Percentiles rank a stretch among this genome's conserved stretches.
Evolutionary conservation across 2,113 vertebrate genomes (phyloP).

Genomic region (Porphyrio hochstetteri): DNA sequence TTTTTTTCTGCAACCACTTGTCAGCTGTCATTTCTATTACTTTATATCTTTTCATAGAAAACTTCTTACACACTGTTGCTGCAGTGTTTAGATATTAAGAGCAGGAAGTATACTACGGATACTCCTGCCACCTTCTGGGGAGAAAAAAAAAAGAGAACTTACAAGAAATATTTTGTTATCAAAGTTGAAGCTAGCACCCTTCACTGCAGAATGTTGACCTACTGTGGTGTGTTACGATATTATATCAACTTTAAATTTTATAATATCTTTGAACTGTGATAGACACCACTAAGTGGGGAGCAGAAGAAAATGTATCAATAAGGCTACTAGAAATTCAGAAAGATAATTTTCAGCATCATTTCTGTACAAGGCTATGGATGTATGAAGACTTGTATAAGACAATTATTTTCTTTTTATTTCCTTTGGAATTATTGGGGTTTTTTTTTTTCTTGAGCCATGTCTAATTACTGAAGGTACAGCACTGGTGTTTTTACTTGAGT

Average conservation of each 20-base stretch:
- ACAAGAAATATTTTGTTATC: neutral
- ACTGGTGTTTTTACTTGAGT: neutral
- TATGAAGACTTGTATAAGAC: neutral
- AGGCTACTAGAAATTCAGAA: neutral
- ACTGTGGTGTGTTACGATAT: neutral
- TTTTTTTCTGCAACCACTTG: neutral
- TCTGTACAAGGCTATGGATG: neutral
- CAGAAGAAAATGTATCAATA: neutral
- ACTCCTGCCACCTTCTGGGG: fast-evolving
- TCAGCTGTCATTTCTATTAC: neutral
- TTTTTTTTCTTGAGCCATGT: neutral
- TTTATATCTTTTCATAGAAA: neutral
- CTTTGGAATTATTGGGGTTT: neutral
- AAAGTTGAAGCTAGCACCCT: fast-evolving
- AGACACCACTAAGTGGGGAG: neutral
- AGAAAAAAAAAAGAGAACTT: neutral
- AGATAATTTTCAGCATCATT: neutral
- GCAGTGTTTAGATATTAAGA: neutral
- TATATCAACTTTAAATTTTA: neutral
- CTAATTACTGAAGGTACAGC: neutral
- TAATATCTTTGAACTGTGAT: neutral
- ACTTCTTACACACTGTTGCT: neutral
- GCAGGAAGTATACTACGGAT: neutral
- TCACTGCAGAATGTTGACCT: neutral
- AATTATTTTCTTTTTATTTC: neutral